Evolutionary conservation across 2,113 vertebrate genomes (phyloP), one percentile per base, ranked within the genome.

Genomic region (Alligator mississippiensis): DNA sequence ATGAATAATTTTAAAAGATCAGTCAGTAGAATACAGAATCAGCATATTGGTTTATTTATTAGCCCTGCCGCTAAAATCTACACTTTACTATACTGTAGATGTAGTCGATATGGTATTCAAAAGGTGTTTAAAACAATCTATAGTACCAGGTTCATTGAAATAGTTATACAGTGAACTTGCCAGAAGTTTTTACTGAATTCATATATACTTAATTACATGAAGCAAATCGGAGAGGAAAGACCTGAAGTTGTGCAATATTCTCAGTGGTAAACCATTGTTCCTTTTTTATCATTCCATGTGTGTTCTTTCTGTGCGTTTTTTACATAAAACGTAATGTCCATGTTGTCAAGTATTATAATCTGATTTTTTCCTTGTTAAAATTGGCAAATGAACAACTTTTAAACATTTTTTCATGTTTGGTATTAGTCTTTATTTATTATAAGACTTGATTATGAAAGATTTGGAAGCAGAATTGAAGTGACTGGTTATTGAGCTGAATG

Each of bases 161-260:
- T 95, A 91, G 95, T 95, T 95, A 90, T 74, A 25, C 58, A 25
- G 68, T 92, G 90, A 95, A 72, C 93, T 88, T 95, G 96, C 92
- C 87, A 85, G 93, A 94, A 5, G 60, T 78, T 96, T 90, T 94
- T 97, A 34, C 89, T 97, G 95, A 96, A 96, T 96, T 97, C 93
- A 92, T 94, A 91, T 94, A 28, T 80, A 94, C 84, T 90, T 94
- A 95, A 87, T 96, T 95, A 96, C 94, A 96, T 84, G 96, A 97
- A 97, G 95, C 93, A 96, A 94, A 96, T 94, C 94, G 93, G 95
- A 85, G 94, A 96, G 85, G 95, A 97, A 96, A 98, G 82, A 96
- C 60, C 92, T 96, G 93, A 97, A 97, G 93, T 97, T 98, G 98
- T 98, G 98, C 97, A 97, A 97, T 98, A 98, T 97, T 97, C 96